Base-by-base conservation (phyloP, 2,888 invertebrate genomes). In the Caenorhabditis drosophilae region DNA sequence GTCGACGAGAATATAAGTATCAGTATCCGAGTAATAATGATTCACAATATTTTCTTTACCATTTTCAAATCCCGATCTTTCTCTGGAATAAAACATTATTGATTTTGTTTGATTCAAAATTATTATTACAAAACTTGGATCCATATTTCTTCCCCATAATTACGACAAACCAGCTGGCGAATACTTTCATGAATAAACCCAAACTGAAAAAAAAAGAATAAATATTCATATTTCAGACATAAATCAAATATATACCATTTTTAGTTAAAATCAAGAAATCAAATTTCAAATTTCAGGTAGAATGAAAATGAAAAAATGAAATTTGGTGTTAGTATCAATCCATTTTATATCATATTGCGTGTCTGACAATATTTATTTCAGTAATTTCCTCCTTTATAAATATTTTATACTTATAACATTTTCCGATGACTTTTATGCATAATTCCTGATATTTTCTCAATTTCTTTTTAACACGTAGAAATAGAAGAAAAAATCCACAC, bases 151-250 rank as follows among this genome's bases (percentile, higher is more conserved):
- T 78, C 77, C 4, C 80, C 80, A 52, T 75, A 73, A 42, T 73
- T 70, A 1, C 76, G 66, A 20, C 77, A 62, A 26, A 79, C 73
- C 45, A 80, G 45, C 52, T 76, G 76, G 3, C 77, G 77, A 42
- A 80, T 61, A 51, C 74, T 73, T 47, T 80, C 80, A 57, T 80
- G 79, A 54, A 80, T 79, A 52, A 80, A 76, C 6, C 80, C 80
- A 40, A 78, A 77, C 79, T 79, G 7, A 2, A 42, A 42, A 12
- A 36, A 15, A 36, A n/a, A 36, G n/a, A 31, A 6, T 31, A 31
- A 31, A 6, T 12, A 31, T 31, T 31, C 12, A 31, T 31, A 6
- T 31, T 6, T 9, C 31, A 31, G 31, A 31, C 7, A 12, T 31
- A 31, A 31, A 31, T 9, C 12, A 31, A 31, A 31, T 31, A 12